These are phyloP conservation scores for Apodemus agrarius DNA, from an alignment of 2,797 vertebrate genomes.

Conservation along the genomic window DNA sequence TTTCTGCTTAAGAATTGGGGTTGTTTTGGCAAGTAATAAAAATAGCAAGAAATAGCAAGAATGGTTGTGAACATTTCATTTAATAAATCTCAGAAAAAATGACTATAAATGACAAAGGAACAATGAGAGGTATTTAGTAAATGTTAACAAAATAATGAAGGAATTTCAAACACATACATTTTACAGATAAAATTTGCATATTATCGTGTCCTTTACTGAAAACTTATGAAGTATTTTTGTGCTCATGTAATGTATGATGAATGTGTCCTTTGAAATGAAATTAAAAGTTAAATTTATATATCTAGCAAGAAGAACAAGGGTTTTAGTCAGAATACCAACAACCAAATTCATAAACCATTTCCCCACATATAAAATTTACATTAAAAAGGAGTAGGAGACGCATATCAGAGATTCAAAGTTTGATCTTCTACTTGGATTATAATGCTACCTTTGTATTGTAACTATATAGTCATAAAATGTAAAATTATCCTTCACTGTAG, in stretches of 20 bases:
- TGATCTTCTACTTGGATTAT: neutral
- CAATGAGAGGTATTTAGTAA: neutral
- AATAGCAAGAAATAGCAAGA: neutral
- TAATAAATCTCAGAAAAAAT: neutral
- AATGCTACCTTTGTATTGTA: neutral
- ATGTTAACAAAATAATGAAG: neutral
- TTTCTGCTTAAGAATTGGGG: neutral
- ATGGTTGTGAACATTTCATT: neutral
- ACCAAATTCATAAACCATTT: neutral
- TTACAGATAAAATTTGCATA: neutral
- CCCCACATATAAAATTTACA: neutral
- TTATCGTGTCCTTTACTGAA: neutral
- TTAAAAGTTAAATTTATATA: neutral
- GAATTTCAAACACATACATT: neutral
- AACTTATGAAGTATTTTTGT: neutral
- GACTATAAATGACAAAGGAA: neutral
- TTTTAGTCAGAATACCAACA: neutral
- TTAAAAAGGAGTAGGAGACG: neutral
- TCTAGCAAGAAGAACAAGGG: neutral
- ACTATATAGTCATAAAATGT: neutral
- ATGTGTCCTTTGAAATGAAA: neutral
- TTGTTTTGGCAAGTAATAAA: neutral
- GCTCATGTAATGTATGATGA: neutral
- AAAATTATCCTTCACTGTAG: neutral
- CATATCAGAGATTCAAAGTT: neutral